Base-by-base conservation (phyloP, 2,113 vertebrate genomes). In the Crocuta crocuta region DNA sequence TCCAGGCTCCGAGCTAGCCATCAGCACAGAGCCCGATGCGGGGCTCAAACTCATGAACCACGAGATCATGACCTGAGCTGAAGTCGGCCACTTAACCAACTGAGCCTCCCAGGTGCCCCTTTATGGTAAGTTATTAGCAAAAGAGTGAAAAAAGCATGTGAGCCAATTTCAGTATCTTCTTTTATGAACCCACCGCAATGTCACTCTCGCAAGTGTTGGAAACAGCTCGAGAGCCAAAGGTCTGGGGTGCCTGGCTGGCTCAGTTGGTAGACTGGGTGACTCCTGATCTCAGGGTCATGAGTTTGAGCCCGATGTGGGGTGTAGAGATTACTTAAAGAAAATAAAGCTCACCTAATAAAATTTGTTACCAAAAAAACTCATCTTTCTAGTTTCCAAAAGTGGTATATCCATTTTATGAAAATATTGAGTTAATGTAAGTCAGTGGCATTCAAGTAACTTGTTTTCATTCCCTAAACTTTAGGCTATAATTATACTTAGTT, bases 311-410 rank as follows among this genome's bases (percentile, higher is more conserved):
- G 7, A 48, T 31, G 16, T 9, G 31, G 26, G 7, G 13, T 45
- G 26, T 48, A 26, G 43, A 78, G 74, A 78, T 78, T 76, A 45
- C 39, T 45, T 65, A 4, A 48, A 48, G 21, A 31, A 74, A 45
- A 43, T 76, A 76, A 74, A 76, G 39, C 39, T 28, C 43, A 28
- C 6, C 73, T 45, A 76, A 45, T 76, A 76, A 76, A 76, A 45
- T 23, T 45, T 45, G 5, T 70, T n/a, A 3, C 4, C 48, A 78
- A 17, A 61, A 78, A 28, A 21, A 7, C 17, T 31, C 24, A 31
- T 58, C 87, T 90, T 96, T 90, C 26, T 79, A 28, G 45, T 84
- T 93, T 55, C 86, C 74, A 73, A 80, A 84, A 65, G 33, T 11
- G 48, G 8, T 45, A 26, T 43, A 39, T 68, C 70, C 74, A 2